Percentiles rank a stretch among this genome's conserved stretches.
phyloP scores from a whole-genome alignment of 1,140 invertebrate species.

The Temnothorax curvispinosus region DNA sequence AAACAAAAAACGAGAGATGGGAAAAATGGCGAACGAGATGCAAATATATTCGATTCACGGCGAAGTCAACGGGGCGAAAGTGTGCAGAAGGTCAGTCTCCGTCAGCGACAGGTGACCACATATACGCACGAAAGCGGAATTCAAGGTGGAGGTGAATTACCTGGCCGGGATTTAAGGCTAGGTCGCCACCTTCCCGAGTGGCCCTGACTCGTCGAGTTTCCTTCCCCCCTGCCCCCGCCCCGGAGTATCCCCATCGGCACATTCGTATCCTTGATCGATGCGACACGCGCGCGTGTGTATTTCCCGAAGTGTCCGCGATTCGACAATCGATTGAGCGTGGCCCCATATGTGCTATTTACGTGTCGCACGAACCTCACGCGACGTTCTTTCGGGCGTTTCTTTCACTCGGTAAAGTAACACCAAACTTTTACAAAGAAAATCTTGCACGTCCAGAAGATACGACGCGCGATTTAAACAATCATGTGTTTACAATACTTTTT shows the following conservation, averaged over 20 bases:
- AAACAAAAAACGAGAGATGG: background rate
- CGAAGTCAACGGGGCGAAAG: conserved; percentile 68
- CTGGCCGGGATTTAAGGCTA: conserved; percentile 77
- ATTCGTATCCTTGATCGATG: conserved; percentile 73
- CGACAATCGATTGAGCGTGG: conserved; percentile 45
- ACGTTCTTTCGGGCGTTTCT: background rate
- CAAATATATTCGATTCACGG: conserved; percentile 75
- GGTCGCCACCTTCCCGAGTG: conserved; percentile 70
- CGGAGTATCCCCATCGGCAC: conserved; percentile 12
- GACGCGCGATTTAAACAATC: background rate
- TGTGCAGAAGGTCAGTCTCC: conserved; percentile 77
- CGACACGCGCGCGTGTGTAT: conserved; percentile 46
- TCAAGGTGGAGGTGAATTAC: conserved; percentile 82
- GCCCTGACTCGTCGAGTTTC: conserved; percentile 71
- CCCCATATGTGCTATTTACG: background rate
- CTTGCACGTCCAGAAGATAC: background rate
- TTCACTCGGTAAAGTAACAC: background rate
- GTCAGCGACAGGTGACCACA: conserved; percentile 78
- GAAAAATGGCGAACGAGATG: conserved; percentile 70
- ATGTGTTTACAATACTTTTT: background rate
- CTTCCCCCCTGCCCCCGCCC: background rate
- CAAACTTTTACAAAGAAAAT: background rate
- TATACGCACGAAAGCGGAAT: conserved; percentile 71
- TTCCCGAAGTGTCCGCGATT: conserved; percentile 1
- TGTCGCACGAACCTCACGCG: conserved; percentile 22